Evolutionary conservation across 1,140 invertebrate species (phyloP), one percentile per base, ranked within the genome.

Genomic region (Pseudomyrmex dendroicus): DNA sequence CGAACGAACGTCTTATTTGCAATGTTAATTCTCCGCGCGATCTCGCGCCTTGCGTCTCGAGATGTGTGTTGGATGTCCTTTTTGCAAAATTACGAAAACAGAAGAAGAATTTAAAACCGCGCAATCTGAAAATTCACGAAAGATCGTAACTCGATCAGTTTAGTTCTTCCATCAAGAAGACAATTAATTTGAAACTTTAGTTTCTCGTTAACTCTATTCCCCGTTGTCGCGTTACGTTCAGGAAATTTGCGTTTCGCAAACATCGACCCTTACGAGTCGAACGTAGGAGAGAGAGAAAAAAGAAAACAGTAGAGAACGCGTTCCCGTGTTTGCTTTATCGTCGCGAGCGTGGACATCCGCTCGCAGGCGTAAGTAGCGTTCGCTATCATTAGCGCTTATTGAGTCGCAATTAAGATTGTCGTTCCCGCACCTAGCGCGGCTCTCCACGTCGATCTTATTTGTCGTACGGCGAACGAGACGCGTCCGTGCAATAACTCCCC

Each of bases 361-460:
- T 12, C 22, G 13, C 52, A 9, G 25, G 35, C 35, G 10, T 70
- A 82, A 52, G 63, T 64, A 56, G 17, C 22, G 80, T 20, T 61
- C 84, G 64, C 73, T 85, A 68, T 85, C 84, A 74, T 85, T 85
- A 82, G 48, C 63, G 61, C 63, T 82, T 74, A 85, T 85, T 73
- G 77, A 85, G 80, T 63, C 22, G 80, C 82, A 84, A 86, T 86
- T 86, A 86, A 86, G 66, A 84, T 77, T 72, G 76, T 59, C 44
- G 76, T 57, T 20, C 63, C 52, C 9, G 7, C 17, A 48, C 17
- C 35, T 78, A 59, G 44, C 76, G 66, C 54, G 76, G 35, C 44
- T 57, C 13, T 56, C 25, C 17, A 4, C 17, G 54, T 59, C 66
- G 54, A 61, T 72, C n/a, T 44, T 72, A 80, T 80, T 80, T 72